Conservation (phyloP, 1,140 invertebrate species). For the Lucilia sericata region DNA sequence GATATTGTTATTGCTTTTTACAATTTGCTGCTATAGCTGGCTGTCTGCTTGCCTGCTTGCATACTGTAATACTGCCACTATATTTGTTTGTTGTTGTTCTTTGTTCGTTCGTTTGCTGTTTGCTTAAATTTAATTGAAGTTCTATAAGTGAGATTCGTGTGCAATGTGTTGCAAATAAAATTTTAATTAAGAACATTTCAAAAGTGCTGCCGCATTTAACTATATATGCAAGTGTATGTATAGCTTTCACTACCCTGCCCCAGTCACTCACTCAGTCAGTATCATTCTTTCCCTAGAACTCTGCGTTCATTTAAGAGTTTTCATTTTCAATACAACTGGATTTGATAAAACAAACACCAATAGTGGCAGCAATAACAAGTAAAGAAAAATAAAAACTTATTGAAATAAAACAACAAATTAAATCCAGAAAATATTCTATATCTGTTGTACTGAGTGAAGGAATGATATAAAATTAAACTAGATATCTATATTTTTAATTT, state of each 20-base stretch:
- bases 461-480: background rate
- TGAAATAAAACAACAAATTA: background rate
- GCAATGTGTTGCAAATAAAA: slow-evolving; percentile 35
- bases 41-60: background rate
- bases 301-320: too few relatives aligned
- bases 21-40: too few relatives aligned
- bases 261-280: too few relatives aligned
- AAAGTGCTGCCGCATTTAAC: slow-evolving; percentile 29
- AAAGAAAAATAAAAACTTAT: background rate
- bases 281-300: background rate
- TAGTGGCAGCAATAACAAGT: too few relatives aligned
- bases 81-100: background rate
- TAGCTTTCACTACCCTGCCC: background rate
- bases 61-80: background rate
- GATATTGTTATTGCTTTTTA: background rate
- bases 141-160: slow-evolving; percentile 34
- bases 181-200: slow-evolving; percentile 40
- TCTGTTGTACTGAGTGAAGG: background rate
- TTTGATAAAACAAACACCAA: too few relatives aligned
- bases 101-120: background rate
- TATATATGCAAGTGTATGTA: background rate
- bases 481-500: background rate
- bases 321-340: background rate
- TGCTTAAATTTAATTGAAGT: slow-evolving; percentile 38
- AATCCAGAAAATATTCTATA: background rate